These are phyloP conservation scores for Sinopyrophorus schimmeli DNA, from an alignment of 2,888 invertebrate species.

Conservation along the genomic window DNA sequence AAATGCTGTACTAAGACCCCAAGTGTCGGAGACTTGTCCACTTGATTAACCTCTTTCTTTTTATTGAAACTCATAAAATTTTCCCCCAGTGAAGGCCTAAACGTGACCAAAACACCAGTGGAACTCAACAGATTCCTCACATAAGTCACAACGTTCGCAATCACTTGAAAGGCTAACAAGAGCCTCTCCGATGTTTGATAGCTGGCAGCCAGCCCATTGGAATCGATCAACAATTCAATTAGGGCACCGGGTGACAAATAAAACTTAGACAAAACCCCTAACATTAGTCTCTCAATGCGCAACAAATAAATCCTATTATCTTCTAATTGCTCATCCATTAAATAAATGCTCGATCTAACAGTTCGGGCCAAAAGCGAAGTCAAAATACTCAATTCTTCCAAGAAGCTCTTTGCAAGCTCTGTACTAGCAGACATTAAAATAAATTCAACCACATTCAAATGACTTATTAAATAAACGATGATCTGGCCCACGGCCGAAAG, in stretches of 20 bases:
- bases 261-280: conserved; percentile 75
- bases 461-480: conserved; percentile 77
- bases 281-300: conserved; percentile 74
- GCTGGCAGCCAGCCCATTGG: conserved; percentile 33
- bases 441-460: conserved; percentile 79
- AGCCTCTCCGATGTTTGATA: conserved; percentile 52
- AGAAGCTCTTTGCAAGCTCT: conserved; percentile 64
- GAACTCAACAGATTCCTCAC: conserved; percentile 68
- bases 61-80: conserved; percentile 41
- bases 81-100: conserved; percentile 58
- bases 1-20: conserved; percentile 62
- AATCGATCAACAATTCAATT: conserved; percentile 50
- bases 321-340: conserved; percentile 52
- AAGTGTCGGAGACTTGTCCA: conserved; percentile 55
- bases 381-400: conserved; percentile 76
- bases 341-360: conserved; percentile 49
- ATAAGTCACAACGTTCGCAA: conserved; percentile 72
- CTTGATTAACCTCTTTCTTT: conserved; percentile 41
- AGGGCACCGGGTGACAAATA: conserved; percentile 55
- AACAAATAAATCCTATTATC: conserved; percentile 63
- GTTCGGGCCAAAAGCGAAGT: conserved; percentile 59
- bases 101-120: conserved; percentile 58
- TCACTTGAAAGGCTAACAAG: conserved; percentile 62
- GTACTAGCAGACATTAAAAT: conserved; percentile 73
- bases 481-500: conserved; percentile 81